A percentile compares a stretch with the other conserved stretches of the same genome.
Evolutionary conservation across 2,797 vertebrate genomes (phyloP).

Genomic region (Pipistrellus kuhlii): DNA sequence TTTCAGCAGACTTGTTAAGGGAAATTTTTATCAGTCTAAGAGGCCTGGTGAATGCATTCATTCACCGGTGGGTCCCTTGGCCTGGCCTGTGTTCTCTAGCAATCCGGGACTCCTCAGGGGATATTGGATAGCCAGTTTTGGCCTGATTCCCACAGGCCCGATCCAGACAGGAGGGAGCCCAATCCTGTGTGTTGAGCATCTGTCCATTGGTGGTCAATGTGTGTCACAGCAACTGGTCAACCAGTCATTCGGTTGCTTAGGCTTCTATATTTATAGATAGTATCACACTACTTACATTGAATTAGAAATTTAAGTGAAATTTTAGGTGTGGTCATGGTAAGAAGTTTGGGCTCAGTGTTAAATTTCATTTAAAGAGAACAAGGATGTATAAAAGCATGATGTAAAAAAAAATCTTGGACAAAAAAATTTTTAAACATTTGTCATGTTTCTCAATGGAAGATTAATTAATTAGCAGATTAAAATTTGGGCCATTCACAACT

Average conservation of each 20-base stretch:
- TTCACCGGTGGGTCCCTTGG: no score
- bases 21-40: background rate
- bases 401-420: background rate
- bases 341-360: background rate
- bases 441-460: background rate
- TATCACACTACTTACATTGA: background rate
- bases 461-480: background rate
- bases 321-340: background rate
- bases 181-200: no score
- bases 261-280: background rate
- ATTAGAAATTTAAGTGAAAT: constrained; percentile 49
- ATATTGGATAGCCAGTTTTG: no score
- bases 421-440: background rate
- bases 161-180: no score
- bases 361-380: background rate
- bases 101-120: rapidly evolving
- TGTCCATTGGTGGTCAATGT: no score
- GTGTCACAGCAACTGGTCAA: no score
- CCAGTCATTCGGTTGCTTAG: no score
- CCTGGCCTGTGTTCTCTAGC: no score
- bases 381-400: background rate
- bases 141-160: no score
- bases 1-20: background rate
- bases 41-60: no score
- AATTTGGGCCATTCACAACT: background rate